A percentile compares a stretch with the other conserved stretches of the same genome.
Evolutionary conservation across 1,140 invertebrate species (phyloP).

Genomic region (Chrysopa pallens): DNA sequence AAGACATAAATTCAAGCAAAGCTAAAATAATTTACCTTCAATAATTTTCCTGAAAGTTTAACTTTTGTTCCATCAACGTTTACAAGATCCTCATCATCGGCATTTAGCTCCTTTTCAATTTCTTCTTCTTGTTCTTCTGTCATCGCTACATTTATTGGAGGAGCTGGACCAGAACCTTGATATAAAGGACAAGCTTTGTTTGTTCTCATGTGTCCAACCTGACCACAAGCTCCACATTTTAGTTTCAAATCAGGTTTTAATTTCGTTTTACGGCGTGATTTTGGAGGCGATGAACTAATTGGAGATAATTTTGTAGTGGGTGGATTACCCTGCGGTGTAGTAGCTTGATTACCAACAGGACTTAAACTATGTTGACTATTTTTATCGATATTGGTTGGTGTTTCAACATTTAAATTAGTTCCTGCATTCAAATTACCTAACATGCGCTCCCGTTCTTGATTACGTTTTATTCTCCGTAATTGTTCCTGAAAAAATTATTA

Average conservation of each 20-base stretch:
- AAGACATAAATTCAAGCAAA: neutral
- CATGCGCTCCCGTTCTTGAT: slow-evolving; percentile 69
- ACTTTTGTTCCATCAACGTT: slow-evolving; percentile 87
- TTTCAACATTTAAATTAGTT: slow-evolving; percentile 13
- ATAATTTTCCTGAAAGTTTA: slow-evolving; percentile 59
- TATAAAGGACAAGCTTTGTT: slow-evolving; percentile 94
- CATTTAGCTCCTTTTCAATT: slow-evolving; percentile 53
- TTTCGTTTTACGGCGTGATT: slow-evolving; percentile 59
- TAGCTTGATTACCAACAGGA: slow-evolving; percentile 19
- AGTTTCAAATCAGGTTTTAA: slow-evolving; percentile 80
- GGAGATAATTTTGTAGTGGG: slow-evolving; percentile 15
- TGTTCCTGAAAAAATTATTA: slow-evolving; percentile 46
- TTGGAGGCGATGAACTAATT: slow-evolving; percentile 11
- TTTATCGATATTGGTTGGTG: slow-evolving; percentile 8
- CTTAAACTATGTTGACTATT: slow-evolving; percentile 9
- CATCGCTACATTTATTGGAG: slow-evolving; percentile 56
- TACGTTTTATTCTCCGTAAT: slow-evolving; percentile 77
- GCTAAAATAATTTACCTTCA: slow-evolving; percentile 38
- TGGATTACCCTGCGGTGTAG: slow-evolving; percentile 11
- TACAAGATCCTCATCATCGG: slow-evolving; percentile 69
- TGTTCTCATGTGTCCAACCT: slow-evolving; percentile 70
- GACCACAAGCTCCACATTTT: slow-evolving; percentile 92
- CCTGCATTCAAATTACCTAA: slow-evolving; percentile 21
- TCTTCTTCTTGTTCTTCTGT: slow-evolving; percentile 70
- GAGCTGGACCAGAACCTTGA: slow-evolving; percentile 39